Percentiles rank a stretch among this genome's conserved stretches.
These are phyloP conservation scores for Leptodactylus fallax DNA, from an alignment of 2,797 vertebrate species.

Conservation along the genomic window DNA sequence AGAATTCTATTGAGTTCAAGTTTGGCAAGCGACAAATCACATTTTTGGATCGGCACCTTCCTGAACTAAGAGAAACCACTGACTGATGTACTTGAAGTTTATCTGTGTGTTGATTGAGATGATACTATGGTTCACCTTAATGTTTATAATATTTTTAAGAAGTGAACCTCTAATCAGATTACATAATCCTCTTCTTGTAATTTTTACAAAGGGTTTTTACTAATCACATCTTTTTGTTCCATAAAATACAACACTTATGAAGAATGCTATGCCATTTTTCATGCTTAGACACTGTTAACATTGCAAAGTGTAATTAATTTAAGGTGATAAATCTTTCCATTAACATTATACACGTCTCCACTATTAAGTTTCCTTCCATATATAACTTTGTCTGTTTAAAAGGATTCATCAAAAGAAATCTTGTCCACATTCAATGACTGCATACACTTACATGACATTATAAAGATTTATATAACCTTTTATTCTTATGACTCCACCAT, in stretches of 20 bases:
- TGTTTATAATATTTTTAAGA: neutral
- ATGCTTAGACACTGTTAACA: constrained; percentile 13
- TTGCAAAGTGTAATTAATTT: constrained; percentile 19
- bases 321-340: neutral
- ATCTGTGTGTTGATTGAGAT: constrained; percentile 7
- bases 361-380: constrained; percentile 10
- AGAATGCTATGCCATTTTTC: constrained; percentile 4
- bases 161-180: neutral
- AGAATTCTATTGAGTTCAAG: too few species aligned
- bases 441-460: neutral
- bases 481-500: neutral
- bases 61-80: neutral
- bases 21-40: neutral
- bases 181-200: constrained; percentile 24
- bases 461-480: constrained; percentile 9
- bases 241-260: constrained; percentile 11
- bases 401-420: constrained; percentile 10
- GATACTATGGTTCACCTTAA: constrained; percentile 22
- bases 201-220: neutral
- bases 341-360: neutral
- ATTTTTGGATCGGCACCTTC: neutral
- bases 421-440: neutral
- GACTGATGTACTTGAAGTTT: neutral
- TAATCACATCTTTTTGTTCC: neutral
- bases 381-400: neutral